Evolutionary conservation across 2,888 invertebrate species (phyloP), one percentile per base, ranked within the genome.

Genomic region (Tortricodes alternella): DNA sequence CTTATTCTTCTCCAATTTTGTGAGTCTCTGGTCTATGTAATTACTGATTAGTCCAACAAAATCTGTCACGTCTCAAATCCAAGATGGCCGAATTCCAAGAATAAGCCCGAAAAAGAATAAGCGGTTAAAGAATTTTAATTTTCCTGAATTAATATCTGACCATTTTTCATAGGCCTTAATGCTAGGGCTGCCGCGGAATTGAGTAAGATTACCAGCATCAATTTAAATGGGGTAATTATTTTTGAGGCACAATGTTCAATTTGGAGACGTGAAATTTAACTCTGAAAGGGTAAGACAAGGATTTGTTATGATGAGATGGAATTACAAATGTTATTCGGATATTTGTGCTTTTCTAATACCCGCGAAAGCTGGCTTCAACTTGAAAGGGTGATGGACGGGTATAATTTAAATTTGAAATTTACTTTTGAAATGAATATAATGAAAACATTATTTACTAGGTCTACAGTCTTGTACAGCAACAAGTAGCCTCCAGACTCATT

Each of bases 141-240:
- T 78, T 70, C 62, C 56, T 63, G 67, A 77, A 78, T 77, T 78
- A 78, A 80, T 80, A 76, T 65, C 64, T 70, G 67, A 73, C 69
- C 69, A 76, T 80, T 80, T 79, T 75, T 76, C 74, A 74, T 65
- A 61, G 65, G 67, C 60, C 51, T 29, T 27, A 49, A 41, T 34
- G 55, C 48, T 49, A 55, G 48, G 55, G 55, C 43, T 55, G 55
- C 53, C 58, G 15, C 43, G 15, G 39, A 46, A 55, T 55, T 53
- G 48, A 43, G 27, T 55, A 41, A 35, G 41, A 55, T 55, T 37
- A 48, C 55, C 27, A 6, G 8, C 48, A 55, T 49, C 37, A 49
- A 43, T 35, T 55, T 55, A 21, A 37, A 55, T 43, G 41, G 27
- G 21, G 35, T 35, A 35, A 48, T 55, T 55, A 49, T 35, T 55